These are phyloP conservation scores for Ceramica pisi DNA, from an alignment of 2,888 invertebrate genomes.

Conservation along the genomic window DNA sequence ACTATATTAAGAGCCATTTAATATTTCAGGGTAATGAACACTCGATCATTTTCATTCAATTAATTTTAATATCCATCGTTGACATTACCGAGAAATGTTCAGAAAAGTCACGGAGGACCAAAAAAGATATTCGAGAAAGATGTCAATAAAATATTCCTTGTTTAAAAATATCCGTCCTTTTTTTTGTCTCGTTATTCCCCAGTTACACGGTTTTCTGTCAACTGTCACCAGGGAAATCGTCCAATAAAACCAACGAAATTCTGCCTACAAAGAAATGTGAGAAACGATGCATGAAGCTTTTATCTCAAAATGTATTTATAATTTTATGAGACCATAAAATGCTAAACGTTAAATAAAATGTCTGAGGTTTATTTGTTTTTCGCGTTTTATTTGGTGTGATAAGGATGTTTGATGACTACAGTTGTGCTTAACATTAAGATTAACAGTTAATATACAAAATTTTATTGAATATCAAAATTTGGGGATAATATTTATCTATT, in stretches of 20 bases:
- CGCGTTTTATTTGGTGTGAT: constrained; percentile 53
- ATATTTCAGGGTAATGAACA: not conserved
- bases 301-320: constrained; percentile 61
- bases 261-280: constrained; percentile 12
- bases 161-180: constrained; percentile 5
- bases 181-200: not conserved
- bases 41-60: constrained; percentile 8
- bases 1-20: not conserved
- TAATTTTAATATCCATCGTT: not conserved
- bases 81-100: not conserved
- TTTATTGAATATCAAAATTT: constrained; percentile 36
- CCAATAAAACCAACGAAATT: constrained; percentile 15
- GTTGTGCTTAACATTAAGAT: constrained; percentile 31
- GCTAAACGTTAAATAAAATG: constrained; percentile 50
- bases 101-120: no score
- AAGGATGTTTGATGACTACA: constrained; percentile 48
- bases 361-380: constrained; percentile 58
- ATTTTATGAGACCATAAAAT: constrained; percentile 69
- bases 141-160: constrained; percentile 11
- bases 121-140: not conserved
- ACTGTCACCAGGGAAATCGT: constrained; percentile 18
- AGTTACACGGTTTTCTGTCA: constrained; percentile 7
- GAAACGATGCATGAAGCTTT: constrained; percentile 34
- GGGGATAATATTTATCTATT: constrained; percentile 19
- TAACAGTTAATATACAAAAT: constrained; percentile 38